phyloP scores from a whole-genome alignment of 1,140 invertebrate genomes.

The Pseudobourletiella spinata region DNA sequence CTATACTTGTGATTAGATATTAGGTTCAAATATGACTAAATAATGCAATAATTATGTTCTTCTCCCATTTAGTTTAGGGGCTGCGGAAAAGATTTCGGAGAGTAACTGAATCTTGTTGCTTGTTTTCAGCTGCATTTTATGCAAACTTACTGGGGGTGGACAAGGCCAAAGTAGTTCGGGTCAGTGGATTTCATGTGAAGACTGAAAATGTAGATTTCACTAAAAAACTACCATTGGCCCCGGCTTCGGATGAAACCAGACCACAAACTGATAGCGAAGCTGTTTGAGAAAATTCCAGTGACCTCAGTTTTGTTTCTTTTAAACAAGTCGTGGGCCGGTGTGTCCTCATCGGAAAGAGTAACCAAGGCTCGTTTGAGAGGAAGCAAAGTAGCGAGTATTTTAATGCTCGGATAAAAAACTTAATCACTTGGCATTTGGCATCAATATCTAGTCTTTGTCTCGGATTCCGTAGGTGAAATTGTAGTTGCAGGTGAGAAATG shows the following conservation, averaged over 20 bases:
- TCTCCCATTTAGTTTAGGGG: background rate
- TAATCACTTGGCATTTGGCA: no score
- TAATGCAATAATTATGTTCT: background rate
- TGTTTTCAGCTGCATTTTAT: slow-evolving; percentile 41
- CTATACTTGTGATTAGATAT: background rate
- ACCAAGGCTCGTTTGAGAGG: no score
- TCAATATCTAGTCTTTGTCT: no score
- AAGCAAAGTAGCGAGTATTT: no score
- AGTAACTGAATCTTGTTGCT: background rate
- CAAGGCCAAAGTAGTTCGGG: slow-evolving; percentile 47
- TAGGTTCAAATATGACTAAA: background rate
- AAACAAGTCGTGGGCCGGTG: background rate
- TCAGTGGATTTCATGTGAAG: slow-evolving; percentile 25
- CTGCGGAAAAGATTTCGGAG: background rate
- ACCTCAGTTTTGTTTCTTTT: background rate
- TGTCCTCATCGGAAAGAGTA: no score
- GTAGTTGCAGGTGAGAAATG: no score
- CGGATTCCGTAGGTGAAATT: no score
- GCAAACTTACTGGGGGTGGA: slow-evolving; percentile 46
- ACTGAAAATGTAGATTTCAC: background rate
- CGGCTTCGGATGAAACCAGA: background rate
- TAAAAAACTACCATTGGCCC: background rate
- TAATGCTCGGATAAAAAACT: no score
- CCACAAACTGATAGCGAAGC: background rate
- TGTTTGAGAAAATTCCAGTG: no score